A percentile compares a stretch with the other conserved stretches of the same genome.
Conservation (phyloP, 2,797 vertebrate genomes). For the Avahi laniger region DNA sequence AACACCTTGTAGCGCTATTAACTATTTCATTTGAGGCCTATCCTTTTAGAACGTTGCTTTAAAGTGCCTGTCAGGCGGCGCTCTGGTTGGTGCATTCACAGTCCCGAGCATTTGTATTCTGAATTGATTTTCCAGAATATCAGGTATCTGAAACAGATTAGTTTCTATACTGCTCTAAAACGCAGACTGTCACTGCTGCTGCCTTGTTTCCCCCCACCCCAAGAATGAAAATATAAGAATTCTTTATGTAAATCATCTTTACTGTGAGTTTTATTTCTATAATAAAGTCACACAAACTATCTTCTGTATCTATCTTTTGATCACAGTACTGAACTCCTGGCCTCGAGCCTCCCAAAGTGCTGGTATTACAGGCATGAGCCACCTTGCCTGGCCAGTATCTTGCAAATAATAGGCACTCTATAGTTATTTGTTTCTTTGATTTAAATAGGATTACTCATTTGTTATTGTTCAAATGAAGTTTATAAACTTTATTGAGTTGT, state of each 20-base stretch:
- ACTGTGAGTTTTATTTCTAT: constrained; percentile 7
- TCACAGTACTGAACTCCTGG: not conserved
- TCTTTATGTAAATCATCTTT: not conserved
- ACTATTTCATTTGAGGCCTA: not conserved
- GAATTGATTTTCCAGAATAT: not conserved
- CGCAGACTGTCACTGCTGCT: not conserved
- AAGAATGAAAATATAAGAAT: not conserved
- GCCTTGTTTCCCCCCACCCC: not conserved
- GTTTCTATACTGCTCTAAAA: not conserved
- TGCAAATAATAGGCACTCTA: not conserved
- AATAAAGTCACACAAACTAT: not conserved
- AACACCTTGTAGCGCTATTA: not conserved
- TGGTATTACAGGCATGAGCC: not conserved
- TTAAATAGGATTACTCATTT: not conserved
- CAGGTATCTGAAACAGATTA: not conserved
- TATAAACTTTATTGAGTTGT: constrained; percentile 15
- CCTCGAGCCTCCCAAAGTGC: not conserved
- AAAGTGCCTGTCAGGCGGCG: not conserved
- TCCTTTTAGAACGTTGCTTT: not conserved
- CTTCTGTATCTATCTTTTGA: not conserved
- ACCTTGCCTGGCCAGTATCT: not conserved
- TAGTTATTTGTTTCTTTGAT: not conserved
- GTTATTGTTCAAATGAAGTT: not conserved
- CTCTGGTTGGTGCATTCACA: not conserved
- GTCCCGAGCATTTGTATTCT: not conserved